A percentile compares a stretch with the other conserved stretches of the same genome.
Conservation (phyloP, 2,888 invertebrate species). For the Piscicola geometra region DNA sequence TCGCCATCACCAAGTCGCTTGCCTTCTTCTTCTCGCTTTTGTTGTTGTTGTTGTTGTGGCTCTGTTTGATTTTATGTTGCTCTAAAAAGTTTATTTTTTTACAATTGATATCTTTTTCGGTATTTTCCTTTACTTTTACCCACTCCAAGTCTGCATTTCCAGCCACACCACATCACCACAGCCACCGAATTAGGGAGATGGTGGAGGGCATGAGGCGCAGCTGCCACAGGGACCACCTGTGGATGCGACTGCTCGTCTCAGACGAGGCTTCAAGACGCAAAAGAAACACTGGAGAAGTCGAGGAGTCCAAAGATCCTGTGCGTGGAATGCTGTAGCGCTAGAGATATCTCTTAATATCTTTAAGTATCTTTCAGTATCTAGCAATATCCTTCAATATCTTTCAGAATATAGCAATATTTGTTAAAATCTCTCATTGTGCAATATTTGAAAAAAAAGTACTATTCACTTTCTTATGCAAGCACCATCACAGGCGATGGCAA, state of each 20-base stretch:
- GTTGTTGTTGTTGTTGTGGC: neutral
- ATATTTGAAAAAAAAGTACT: neutral
- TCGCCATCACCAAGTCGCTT: constrained; percentile 29
- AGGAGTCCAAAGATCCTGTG: constrained; percentile 39
- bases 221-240: constrained; percentile 68
- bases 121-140: neutral
- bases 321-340: too few species aligned
- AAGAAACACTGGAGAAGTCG: constrained; percentile 33
- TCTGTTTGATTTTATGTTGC: neutral
- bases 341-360: too few species aligned
- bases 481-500: constrained; percentile 37
- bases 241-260: constrained; percentile 63
- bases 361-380: neutral
- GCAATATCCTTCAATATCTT: neutral
- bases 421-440: neutral
- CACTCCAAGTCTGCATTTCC: neutral
- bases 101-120: too few species aligned
- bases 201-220: constrained; percentile 66
- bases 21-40: neutral
- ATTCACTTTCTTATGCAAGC: neutral
- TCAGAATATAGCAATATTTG: neutral
- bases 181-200: constrained; percentile 57
- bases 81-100: neutral
- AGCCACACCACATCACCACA: neutral
- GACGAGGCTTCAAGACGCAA: constrained; percentile 33